phyloP scores from a whole-genome alignment of 2,888 invertebrate genomes.

The Hecatera dysodea region DNA sequence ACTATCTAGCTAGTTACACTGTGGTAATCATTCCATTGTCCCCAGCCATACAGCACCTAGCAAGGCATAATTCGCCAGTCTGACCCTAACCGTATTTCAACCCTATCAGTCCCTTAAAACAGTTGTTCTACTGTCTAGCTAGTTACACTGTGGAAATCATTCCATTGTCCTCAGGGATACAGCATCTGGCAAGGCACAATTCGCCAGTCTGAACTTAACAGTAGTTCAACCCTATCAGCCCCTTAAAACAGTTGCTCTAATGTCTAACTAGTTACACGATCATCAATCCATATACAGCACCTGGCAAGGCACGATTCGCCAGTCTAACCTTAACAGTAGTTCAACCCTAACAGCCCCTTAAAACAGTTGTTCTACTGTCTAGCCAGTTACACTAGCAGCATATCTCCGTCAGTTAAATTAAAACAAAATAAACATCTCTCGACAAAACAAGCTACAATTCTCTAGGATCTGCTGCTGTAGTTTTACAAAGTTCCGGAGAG shows the following conservation, averaged over 20 bases:
- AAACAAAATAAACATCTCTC: not conserved
- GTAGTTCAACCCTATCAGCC: not conserved
- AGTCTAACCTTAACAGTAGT: slow-evolving; percentile 40
- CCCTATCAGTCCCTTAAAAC: not conserved
- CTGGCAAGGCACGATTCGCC: slow-evolving; percentile 67
- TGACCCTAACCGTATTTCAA: not conserved
- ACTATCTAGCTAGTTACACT: slow-evolving; percentile 5
- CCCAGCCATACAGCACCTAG: slow-evolving; percentile 69
- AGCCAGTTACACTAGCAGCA: not conserved
- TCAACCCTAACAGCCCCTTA: not conserved
- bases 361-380: not conserved
- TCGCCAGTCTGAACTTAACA: too few relatives aligned
- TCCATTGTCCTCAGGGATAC: too few relatives aligned
- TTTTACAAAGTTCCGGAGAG: slow-evolving; percentile 14
- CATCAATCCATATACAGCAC: slow-evolving; percentile 67
- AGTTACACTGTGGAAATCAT: not conserved
- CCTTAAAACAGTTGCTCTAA: not conserved
- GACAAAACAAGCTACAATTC: not conserved
- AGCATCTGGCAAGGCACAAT: too few relatives aligned
- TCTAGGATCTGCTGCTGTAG: not conserved
- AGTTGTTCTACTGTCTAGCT: not conserved
- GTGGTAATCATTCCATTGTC: slow-evolving; percentile 58
- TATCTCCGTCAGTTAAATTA: too few relatives aligned
- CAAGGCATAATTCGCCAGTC: slow-evolving; percentile 59
- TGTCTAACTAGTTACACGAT: slow-evolving; percentile 15